Evolutionary conservation across 2,113 vertebrate species (phyloP), one percentile per base, ranked within the genome.

Genomic region (Phoxinus phoxinus): DNA sequence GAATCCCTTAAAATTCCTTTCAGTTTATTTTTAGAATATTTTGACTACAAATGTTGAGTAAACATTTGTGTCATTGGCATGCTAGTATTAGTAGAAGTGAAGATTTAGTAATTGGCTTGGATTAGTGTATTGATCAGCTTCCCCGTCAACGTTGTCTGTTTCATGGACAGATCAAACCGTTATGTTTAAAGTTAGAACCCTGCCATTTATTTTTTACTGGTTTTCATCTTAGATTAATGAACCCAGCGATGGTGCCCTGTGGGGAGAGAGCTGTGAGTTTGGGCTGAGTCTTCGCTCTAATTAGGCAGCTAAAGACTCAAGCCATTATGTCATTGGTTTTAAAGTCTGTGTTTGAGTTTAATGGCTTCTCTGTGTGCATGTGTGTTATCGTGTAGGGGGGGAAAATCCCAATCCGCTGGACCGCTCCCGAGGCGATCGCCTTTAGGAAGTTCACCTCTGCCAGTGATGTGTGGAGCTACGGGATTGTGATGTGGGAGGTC

Each of bases 401-500:
- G 9, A 95, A 95, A 90, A 95, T 95, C 83, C 95, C 95, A 46
- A 95, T 95, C 85, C 93, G 95, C 86, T 95, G 95, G 95, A 95
- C 95, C 0, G 93, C 95, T 1, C 95, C 95, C 2, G 95, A 95
- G 86, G 95, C 95, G 90, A 95, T 95, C 53, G 94, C 95, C 88
- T 95, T 95, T 91, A 91, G 95, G 86, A 95, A 95, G 91, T 95
- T 95, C 89, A 95, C 95, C 83, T 93, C 94, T 0, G 94, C 94
- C 84, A 95, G 94, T 11, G 95, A 95, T 27, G 94, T 95, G 83
- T 95, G 95, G 95, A 95, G 95, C 81, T 95, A 95, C 30, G 95
- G 94, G 87, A 95, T 95, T 69, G 95, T 95, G 84, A 95, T 95
- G 95, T 95, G 95, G 95, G 95, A 95, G 91, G 94, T 95, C 91